Evolutionary conservation across 2,113 vertebrate genomes (phyloP).

Genomic region (Micromys minutus): DNA sequence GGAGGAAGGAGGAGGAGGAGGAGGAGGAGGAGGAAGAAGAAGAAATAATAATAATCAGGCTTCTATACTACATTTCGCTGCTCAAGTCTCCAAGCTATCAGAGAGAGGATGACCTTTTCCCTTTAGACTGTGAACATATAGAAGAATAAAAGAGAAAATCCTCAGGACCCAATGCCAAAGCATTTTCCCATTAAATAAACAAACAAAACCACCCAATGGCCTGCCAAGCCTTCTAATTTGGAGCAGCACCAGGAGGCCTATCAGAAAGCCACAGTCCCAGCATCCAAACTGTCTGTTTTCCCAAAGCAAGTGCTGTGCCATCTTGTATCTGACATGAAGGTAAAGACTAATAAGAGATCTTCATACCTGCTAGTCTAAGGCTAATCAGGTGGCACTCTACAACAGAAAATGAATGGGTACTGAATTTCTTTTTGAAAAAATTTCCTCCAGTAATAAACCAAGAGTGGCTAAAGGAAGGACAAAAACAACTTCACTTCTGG

Average conservation of each 20-base stretch:
- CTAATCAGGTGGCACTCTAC: background rate
- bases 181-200: background rate
- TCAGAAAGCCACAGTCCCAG: background rate
- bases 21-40: background rate
- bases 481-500: background rate
- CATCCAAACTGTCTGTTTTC: background rate
- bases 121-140: background rate
- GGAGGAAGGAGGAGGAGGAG: too few relatives aligned
- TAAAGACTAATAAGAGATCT: background rate
- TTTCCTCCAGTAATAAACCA: background rate
- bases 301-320: background rate
- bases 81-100: background rate
- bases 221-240: background rate
- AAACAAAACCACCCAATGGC: background rate
- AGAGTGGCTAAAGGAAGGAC: background rate
- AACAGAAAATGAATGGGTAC: background rate
- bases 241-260: background rate
- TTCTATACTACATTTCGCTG: conserved; percentile 8
- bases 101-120: background rate
- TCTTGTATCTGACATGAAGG: background rate
- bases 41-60: background rate
- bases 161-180: background rate
- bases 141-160: conserved; percentile 30
- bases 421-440: conserved; percentile 27
- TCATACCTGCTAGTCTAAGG: background rate